phyloP scores from a whole-genome alignment of 2,113 vertebrate species.

The Callionymus lyra region DNA sequence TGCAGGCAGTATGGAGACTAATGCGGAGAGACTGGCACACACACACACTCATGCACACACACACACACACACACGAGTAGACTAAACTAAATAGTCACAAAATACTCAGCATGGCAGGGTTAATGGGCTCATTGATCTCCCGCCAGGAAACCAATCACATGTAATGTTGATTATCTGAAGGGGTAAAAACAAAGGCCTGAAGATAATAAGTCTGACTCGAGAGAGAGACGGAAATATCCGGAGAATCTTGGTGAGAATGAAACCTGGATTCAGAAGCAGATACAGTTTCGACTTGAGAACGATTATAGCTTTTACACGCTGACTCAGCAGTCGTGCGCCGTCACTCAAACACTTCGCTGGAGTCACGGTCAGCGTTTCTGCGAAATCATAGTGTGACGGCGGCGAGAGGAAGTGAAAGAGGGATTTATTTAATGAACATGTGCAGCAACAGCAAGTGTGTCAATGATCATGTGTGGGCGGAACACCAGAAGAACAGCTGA shows the following conservation, averaged over 20 bases:
- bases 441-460: slow-evolving; percentile 22
- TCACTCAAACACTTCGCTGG: too few relatives aligned
- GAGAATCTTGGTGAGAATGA: too few relatives aligned
- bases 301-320: too few relatives aligned
- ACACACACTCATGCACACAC: slow-evolving; percentile 5
- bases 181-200: slow-evolving; percentile 1
- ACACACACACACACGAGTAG: background rate
- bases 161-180: slow-evolving; percentile 10
- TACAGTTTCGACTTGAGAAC: too few relatives aligned
- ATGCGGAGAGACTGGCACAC: slow-evolving; percentile 4
- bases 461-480: slow-evolving; percentile 9
- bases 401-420: slow-evolving; percentile 41
- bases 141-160: slow-evolving; percentile 22
- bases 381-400: slow-evolving; percentile 28
- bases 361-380: slow-evolving; percentile 16
- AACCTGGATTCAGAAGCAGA: too few relatives aligned
- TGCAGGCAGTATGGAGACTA: slow-evolving; percentile 45
- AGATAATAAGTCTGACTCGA: background rate
- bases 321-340: too few relatives aligned
- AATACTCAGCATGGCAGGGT: slow-evolving; percentile 1
- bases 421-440: slow-evolving; percentile 21
- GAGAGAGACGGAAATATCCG: too few relatives aligned
- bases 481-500: slow-evolving; percentile 12
- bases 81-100: slow-evolving; percentile 1
- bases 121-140: slow-evolving; percentile 38